Evolutionary conservation across 2,888 invertebrate species (phyloP).

Genomic region (Ectobius pallidus): DNA sequence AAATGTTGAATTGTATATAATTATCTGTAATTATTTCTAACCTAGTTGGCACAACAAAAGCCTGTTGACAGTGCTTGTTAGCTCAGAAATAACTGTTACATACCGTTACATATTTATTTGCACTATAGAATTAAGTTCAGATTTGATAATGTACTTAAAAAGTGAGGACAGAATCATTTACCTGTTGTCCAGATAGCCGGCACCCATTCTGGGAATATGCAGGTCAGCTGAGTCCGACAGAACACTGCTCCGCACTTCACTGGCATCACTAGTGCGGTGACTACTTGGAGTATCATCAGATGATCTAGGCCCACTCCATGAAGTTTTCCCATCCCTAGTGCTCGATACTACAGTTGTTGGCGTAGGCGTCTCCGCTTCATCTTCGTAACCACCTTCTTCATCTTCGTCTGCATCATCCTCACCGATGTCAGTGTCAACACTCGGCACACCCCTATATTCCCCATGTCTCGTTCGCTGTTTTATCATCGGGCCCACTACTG

Average conservation of each 20-base stretch:
- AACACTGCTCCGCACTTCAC: conserved; percentile 37
- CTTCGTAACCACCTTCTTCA: conserved; percentile 60
- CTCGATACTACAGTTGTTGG: conserved; percentile 46
- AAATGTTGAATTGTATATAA: no score
- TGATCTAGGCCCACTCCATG: conserved; percentile 29
- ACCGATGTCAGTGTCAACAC: conserved; percentile 58
- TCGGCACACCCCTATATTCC: conserved; percentile 74
- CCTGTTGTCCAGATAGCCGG: conserved; percentile 62
- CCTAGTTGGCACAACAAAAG: no score
- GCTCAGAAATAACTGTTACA: no score
- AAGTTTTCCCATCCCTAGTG: conserved; percentile 7
- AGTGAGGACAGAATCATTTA: no score
- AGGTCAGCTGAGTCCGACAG: conserved; percentile 58
- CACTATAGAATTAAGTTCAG: no score
- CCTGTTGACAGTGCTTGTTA: no score
- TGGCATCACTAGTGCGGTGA: conserved; percentile 33
- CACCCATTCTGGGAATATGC: conserved; percentile 63
- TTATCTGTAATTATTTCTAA: no score
- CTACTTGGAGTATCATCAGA: conserved; percentile 29
- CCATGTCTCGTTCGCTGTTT: conserved; percentile 34
- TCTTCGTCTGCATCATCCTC: conserved; percentile 54
- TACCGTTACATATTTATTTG: no score
- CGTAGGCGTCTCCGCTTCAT: conserved; percentile 53
- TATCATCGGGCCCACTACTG: conserved; percentile 35
- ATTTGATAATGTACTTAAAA: no score